Base-by-base conservation (phyloP, 2,113 vertebrate genomes). In the Dipodomys ordii region DNA sequence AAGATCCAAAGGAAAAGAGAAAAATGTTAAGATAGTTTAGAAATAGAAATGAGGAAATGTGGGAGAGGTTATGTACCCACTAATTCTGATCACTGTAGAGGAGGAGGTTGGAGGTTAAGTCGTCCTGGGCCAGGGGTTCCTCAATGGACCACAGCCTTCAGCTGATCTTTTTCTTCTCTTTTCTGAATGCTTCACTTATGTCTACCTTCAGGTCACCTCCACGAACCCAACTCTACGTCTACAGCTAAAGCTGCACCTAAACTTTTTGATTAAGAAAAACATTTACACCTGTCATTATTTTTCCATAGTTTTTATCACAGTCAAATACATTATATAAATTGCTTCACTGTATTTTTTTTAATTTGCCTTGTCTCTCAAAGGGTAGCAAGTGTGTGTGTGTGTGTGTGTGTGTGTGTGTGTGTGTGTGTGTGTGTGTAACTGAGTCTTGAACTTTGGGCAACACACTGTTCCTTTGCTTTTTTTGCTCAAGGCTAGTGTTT, bases 281-380 rank as follows among this genome's bases (percentile, higher is more conserved):
- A 13, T 12, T 19, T 30, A 20, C 27, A 7, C 28, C 16, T 46
- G 62, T 76, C 28, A 68, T 76, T 62, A 15, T 46, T 39, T 68
- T 32, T 6, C 23, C 30, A 64, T 20, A 74, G 69, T 19, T 81
- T 30, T 83, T 65, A 64, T 32, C 53, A 44, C 20, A 39, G 68
- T 82, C 49, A 78, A 71, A 64, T 28, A 82, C 28, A 32, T 32
- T 74, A 15, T 68, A 19, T 49, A 46, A 49, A 82, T 71, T 76
- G 91, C 77, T 62, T 71, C 46, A 68, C 30, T 39, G 9, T 68
- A 27, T 82, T 77, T 81, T 94, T 91, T 71, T 60, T 80, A 5
- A 16, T 65, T 44, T 22, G 27, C 71, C 3, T 72, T 12, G 3
- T 9, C 28, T 67, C 16, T 49, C 22, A 7, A 32, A 87, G 27